phyloP scores from a whole-genome alignment of 2,888 invertebrate species.

The Rapana venosa region DNA sequence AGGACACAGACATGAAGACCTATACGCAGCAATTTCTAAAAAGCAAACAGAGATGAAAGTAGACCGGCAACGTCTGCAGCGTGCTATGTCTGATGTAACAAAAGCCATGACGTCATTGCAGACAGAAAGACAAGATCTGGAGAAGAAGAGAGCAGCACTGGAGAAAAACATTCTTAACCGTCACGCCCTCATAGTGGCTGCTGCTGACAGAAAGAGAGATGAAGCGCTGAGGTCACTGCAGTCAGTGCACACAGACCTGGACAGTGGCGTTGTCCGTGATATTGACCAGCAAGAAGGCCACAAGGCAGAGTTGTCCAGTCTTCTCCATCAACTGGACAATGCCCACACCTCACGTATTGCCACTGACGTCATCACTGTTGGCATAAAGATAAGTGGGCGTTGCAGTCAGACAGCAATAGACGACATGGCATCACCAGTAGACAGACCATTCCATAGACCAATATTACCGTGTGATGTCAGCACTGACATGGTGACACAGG shows the following conservation, averaged over 20 bases:
- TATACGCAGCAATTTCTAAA: background rate
- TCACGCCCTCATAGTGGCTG: constrained; percentile 2
- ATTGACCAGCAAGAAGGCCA: background rate
- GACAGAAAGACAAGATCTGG: background rate
- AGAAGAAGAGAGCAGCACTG: constrained; percentile 1
- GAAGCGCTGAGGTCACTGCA: background rate
- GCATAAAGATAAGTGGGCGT: constrained; percentile 8
- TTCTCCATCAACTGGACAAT: background rate
- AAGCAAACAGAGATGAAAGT: background rate
- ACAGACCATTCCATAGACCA: background rate
- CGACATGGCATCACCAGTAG: background rate
- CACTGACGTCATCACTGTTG: background rate
- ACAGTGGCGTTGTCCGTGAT: background rate
- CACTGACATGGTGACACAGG: background rate
- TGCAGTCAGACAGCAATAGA: background rate
- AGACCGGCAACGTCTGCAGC: background rate
- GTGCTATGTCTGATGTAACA: background rate
- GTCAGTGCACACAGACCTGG: background rate
- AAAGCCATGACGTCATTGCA: background rate
- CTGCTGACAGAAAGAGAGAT: background rate
- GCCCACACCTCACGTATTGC: background rate
- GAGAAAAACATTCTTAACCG: background rate
- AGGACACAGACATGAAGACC: background rate
- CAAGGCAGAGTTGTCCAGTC: background rate
- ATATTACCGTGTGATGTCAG: background rate